Conservation (phyloP, 2,888 invertebrate genomes). For the Sarcophaga variegata region DNA sequence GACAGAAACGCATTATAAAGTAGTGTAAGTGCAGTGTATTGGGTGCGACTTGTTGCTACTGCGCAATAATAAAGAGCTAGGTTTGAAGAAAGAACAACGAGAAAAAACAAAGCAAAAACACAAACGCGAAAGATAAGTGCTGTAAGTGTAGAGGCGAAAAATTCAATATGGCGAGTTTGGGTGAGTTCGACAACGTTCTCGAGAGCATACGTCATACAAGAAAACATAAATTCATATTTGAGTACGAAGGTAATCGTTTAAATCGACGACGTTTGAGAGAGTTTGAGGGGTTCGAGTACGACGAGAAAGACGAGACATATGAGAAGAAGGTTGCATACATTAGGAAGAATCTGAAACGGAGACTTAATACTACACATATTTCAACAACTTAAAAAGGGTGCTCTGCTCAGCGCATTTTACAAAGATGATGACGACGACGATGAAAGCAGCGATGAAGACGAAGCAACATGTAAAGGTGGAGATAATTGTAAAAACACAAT, state of each 20-base stretch:
- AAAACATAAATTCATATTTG: slow-evolving; percentile 57
- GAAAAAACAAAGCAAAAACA: background rate
- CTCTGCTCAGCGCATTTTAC: slow-evolving; percentile 8
- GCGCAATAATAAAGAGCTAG: too few species aligned
- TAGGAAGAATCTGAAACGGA: slow-evolving; percentile 33
- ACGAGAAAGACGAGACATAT: slow-evolving; percentile 46
- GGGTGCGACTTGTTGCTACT: background rate
- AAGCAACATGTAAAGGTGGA: background rate
- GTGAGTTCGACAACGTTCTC: slow-evolving; percentile 39
- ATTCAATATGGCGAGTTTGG: slow-evolving; percentile 24
- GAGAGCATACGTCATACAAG: slow-evolving; percentile 41
- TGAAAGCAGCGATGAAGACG: background rate
- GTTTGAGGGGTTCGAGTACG: slow-evolving; percentile 56
- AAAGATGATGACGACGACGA: background rate
- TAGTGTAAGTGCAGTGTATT: background rate
- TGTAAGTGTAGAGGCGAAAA: background rate
- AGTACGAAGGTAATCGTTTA: slow-evolving; percentile 52
- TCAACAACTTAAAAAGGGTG: slow-evolving; percentile 32
- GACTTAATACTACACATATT: slow-evolving; percentile 49
- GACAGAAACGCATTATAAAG: background rate
- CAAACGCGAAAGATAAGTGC: background rate
- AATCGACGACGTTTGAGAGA: slow-evolving; percentile 54
- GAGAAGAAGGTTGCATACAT: slow-evolving; percentile 46
- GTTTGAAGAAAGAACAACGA: background rate
- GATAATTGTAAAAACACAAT: slow-evolving; percentile 16